Evolutionary conservation across 2,888 invertebrate genomes (phyloP).

Genomic region (Anarsia innoxiella): DNA sequence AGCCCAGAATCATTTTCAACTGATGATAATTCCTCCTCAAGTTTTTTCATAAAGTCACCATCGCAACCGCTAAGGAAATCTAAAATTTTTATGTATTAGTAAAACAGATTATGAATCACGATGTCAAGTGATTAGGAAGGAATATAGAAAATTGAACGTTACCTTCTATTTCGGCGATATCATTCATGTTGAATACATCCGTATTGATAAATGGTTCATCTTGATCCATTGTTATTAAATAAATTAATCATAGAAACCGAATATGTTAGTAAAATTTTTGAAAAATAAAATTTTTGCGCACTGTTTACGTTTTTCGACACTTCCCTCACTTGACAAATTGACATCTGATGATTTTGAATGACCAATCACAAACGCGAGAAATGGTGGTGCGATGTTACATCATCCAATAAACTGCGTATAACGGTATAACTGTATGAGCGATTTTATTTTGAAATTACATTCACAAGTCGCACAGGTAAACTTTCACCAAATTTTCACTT

Average conservation of each 20-base stretch:
- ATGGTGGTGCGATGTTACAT: slow-evolving; percentile 78
- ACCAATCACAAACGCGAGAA: slow-evolving; percentile 72
- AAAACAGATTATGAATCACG: neutral
- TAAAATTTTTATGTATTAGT: slow-evolving; percentile 43
- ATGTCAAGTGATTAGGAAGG: slow-evolving; percentile 3
- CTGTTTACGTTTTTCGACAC: slow-evolving; percentile 52
- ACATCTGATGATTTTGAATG: slow-evolving; percentile 37
- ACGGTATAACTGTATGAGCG: no score
- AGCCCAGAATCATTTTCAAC: slow-evolving; percentile 46
- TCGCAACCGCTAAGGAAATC: slow-evolving; percentile 81
- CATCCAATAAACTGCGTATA: no score
- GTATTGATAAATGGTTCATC: slow-evolving; percentile 56
- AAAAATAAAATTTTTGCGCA: slow-evolving; percentile 19
- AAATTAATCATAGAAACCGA: no score
- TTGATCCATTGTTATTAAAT: slow-evolving; percentile 53
- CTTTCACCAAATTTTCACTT: no score
- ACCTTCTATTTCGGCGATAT: slow-evolving; percentile 83
- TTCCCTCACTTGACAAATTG: slow-evolving; percentile 44
- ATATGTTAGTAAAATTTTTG: slow-evolving; percentile 11
- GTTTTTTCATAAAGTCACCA: slow-evolving; percentile 76
- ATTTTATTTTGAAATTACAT: no score
- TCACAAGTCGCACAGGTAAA: no score
- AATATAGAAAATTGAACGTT: slow-evolving; percentile 31
- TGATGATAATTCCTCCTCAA: slow-evolving; percentile 60
- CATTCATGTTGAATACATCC: slow-evolving; percentile 79